These are phyloP conservation scores for Delia radicum DNA, from an alignment of 1,140 invertebrate species.

Conservation along the genomic window DNA sequence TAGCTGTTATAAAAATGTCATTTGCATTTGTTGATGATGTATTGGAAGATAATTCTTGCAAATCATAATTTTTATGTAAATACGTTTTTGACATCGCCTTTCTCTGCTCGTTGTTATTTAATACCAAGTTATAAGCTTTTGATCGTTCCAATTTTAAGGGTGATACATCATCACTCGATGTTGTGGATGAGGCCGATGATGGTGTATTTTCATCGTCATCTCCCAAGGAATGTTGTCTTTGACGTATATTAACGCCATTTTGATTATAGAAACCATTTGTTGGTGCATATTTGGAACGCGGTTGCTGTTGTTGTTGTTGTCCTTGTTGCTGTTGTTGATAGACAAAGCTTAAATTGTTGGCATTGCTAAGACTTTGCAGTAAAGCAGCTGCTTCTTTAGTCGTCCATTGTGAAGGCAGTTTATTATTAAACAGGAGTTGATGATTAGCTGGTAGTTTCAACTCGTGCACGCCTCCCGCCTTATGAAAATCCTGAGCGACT, in stretches of 20 bases:
- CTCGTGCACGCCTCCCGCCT: slow-evolving; percentile 57
- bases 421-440: slow-evolving; percentile 57
- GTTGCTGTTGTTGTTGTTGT: slow-evolving; percentile 25
- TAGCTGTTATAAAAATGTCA: slow-evolving; percentile 18
- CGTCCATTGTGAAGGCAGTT: slow-evolving; percentile 56
- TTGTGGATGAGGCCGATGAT: slow-evolving; percentile 42
- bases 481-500: slow-evolving; percentile 58
- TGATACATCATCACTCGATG: slow-evolving; percentile 46
- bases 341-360: slow-evolving; percentile 23
- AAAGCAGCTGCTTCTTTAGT: slow-evolving; percentile 53
- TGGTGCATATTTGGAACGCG: slow-evolving; percentile 9
- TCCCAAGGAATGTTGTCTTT: slow-evolving; percentile 48
- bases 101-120: slow-evolving; percentile 30
- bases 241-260: slow-evolving; percentile 37
- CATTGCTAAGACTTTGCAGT: slow-evolving; percentile 48
- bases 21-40: slow-evolving; percentile 31
- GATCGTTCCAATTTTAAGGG: slow-evolving; percentile 36
- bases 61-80: slow-evolving; percentile 30
- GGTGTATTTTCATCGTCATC: slow-evolving; percentile 54
- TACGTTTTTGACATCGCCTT: slow-evolving; percentile 31
- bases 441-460: slow-evolving; percentile 56
- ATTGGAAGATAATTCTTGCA: slow-evolving; percentile 28
- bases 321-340: slow-evolving; percentile 26
- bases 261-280: slow-evolving; percentile 30
- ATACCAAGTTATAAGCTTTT: slow-evolving; percentile 29